Evolutionary conservation across 2,797 vertebrate genomes (phyloP).

Genomic region (Peromyscus eremicus): DNA sequence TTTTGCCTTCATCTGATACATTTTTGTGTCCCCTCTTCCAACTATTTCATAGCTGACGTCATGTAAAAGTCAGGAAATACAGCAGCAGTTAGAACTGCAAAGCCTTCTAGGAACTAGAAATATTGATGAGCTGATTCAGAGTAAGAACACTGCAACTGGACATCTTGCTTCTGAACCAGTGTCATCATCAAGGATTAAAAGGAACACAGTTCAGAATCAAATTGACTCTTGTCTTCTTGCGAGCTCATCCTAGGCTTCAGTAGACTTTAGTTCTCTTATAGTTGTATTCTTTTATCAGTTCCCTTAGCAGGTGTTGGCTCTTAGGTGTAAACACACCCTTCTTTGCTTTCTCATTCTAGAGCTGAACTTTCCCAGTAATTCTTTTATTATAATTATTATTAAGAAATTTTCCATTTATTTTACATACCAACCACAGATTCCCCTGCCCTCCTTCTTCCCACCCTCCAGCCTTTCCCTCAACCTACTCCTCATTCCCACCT

Average conservation of each 20-base stretch:
- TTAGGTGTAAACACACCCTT: background rate
- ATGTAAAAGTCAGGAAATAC: background rate
- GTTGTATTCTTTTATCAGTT: background rate
- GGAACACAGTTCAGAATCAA: background rate
- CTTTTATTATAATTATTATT: too few relatives aligned
- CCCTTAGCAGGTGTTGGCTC: background rate
- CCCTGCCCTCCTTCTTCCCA: too few relatives aligned
- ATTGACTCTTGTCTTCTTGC: background rate
- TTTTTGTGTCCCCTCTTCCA: background rate
- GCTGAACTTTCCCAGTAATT: background rate
- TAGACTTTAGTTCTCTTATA: background rate
- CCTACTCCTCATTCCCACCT: too few relatives aligned
- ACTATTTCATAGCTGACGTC: background rate
- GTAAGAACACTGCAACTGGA: background rate
- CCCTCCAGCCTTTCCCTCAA: too few relatives aligned
- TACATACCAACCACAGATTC: too few relatives aligned
- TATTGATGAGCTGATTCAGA: background rate
- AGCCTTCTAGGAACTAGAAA: conserved; percentile 3
- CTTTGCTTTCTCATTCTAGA: background rate
- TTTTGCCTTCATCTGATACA: background rate
- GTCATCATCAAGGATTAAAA: background rate
- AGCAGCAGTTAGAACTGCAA: background rate
- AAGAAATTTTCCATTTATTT: too few relatives aligned
- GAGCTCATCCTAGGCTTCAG: background rate
- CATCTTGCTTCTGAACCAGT: background rate